Conservation (phyloP, 30 jellyfish, hydroid and myxozoan species). For the Morbakka virulenta region DNA sequence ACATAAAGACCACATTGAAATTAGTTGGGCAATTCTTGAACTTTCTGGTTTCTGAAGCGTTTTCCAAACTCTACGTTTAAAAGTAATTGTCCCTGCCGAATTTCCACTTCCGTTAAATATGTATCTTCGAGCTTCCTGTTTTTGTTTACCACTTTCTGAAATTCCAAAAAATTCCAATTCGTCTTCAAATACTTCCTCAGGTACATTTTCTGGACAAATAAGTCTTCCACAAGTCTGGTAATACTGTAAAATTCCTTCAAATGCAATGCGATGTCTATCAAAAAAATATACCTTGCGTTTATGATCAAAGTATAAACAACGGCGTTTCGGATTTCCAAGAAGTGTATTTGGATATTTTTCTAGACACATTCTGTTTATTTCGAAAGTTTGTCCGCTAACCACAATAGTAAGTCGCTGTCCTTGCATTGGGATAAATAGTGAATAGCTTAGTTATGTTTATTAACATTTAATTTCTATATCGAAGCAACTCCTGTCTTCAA, state of each 20-base stretch:
- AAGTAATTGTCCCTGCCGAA: not conserved
- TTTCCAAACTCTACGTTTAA: conserved; percentile 44
- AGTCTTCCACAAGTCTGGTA: conserved; percentile 74
- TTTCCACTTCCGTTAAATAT: conserved; percentile 29
- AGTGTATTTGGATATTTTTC: conserved; percentile 64
- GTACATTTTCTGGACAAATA: conserved; percentile 79
- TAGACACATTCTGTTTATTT: conserved; percentile 36
- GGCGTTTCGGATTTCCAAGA: conserved; percentile 69
- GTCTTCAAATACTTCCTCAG: conserved; percentile 82
- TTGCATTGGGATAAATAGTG: not conserved
- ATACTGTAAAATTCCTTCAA: conserved; percentile 66
- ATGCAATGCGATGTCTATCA: conserved; percentile 82
- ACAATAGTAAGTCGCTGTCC: conserved; percentile 47
- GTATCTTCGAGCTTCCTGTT: conserved; percentile 53
- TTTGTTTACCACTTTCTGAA: conserved; percentile 22
- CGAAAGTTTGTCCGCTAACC: conserved; percentile 67
- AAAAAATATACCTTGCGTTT: conserved; percentile 37
- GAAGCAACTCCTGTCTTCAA: too few relatives aligned
- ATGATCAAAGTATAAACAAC: conserved; percentile 51
- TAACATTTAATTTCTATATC: too few relatives aligned
- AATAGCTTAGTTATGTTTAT: too few relatives aligned
- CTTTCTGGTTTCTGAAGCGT: conserved; percentile 64
- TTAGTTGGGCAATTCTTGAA: conserved; percentile 38
- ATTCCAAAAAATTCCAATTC: conserved; percentile 72
- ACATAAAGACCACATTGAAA: conserved; percentile 50